phyloP scores from a whole-genome alignment of 2,113 vertebrate species.

The Pseudolaguvia tuberculata region DNA sequence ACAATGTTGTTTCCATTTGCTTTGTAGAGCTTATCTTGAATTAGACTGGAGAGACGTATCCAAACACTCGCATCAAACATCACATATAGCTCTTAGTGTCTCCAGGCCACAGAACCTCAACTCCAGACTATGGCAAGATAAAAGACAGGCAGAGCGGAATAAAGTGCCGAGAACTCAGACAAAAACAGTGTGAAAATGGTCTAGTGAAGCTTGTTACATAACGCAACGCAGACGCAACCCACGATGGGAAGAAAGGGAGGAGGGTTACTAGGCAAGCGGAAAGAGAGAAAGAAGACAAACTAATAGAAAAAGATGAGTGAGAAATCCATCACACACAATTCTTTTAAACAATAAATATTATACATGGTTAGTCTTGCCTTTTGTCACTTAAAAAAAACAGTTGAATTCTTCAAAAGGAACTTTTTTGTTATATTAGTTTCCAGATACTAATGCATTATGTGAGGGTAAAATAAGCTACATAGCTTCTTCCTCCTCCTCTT shows the following conservation, averaged over 20 bases:
- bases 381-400: no score
- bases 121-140: constrained; percentile 42
- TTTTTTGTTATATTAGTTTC: no score
- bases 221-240: constrained; percentile 54
- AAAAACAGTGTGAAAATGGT: constrained; percentile 64
- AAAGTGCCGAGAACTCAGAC: constrained; percentile 48
- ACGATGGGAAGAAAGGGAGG: constrained; percentile 49
- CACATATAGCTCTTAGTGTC: background rate
- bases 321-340: background rate
- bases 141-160: constrained; percentile 54
- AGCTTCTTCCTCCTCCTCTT: no score
- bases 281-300: constrained; percentile 29
- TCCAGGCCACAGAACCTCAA: constrained; percentile 31
- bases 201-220: constrained; percentile 58
- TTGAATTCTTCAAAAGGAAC: no score
- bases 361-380: background rate
- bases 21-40: background rate
- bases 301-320: background rate
- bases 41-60: background rate
- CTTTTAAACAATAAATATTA: constrained; percentile 9
- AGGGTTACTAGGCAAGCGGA: constrained; percentile 20
- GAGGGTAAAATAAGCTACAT: no score
- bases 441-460: no score
- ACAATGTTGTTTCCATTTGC: background rate
- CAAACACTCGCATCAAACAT: constrained; percentile 4